These are phyloP conservation scores for Hylomyscus alleni DNA, from an alignment of 2,797 vertebrate species.

Conservation along the genomic window DNA sequence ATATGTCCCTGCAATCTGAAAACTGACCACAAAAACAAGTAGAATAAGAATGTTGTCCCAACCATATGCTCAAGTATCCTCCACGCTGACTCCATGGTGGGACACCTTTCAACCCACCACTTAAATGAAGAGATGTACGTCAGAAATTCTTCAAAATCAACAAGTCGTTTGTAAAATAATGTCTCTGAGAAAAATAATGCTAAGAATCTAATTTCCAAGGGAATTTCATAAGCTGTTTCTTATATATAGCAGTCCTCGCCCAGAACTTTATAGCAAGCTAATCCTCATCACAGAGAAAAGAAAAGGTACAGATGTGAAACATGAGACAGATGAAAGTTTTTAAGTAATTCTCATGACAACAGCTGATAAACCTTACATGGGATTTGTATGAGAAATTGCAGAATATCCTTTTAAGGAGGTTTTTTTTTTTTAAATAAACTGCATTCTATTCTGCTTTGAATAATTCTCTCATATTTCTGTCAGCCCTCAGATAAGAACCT, in stretches of 20 bases:
- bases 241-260: neutral
- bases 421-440: conserved; percentile 45
- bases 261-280: neutral
- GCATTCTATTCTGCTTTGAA: conserved; percentile 40
- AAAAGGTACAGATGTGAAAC: neutral
- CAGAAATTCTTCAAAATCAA: neutral
- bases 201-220: neutral
- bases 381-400: conserved; percentile 30
- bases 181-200: neutral
- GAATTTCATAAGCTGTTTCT: conserved; percentile 32
- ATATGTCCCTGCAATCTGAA: conserved; percentile 43
- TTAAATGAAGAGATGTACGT: neutral
- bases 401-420: conserved; percentile 42
- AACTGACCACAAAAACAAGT: neutral
- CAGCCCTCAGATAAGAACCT: conserved; percentile 21
- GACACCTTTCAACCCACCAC: neutral
- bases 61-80: neutral
- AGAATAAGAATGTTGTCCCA: neutral
- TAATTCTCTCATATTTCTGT: conserved; percentile 63
- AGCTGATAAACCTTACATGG: conserved; percentile 27
- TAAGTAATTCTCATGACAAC: conserved; percentile 14
- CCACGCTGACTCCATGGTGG: neutral
- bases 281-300: neutral
- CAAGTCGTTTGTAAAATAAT: neutral
- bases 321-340: neutral